These are phyloP conservation scores for Eueremaeus valkanovi DNA, from an alignment of 2,888 invertebrate genomes.

Conservation along the genomic window DNA sequence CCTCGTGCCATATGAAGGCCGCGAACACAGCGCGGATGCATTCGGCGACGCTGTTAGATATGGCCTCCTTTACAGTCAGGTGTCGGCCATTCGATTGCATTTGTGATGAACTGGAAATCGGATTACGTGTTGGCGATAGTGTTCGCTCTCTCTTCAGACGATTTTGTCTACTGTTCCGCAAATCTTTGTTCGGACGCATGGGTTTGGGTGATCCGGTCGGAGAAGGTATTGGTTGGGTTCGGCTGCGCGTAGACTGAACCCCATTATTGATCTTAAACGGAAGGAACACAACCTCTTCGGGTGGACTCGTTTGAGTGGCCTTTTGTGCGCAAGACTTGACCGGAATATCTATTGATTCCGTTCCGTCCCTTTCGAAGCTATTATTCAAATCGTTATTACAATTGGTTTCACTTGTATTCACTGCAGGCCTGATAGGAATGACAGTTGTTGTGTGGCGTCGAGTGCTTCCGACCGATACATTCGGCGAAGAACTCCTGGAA, in stretches of 20 bases:
- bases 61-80: conserved; percentile 67
- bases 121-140: conserved; percentile 51
- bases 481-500: conserved; percentile 46
- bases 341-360: conserved; percentile 52
- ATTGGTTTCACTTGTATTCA: not conserved
- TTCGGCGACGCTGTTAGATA: conserved; percentile 87
- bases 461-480: not conserved
- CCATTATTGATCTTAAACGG: conserved; percentile 14
- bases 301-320: conserved; percentile 64
- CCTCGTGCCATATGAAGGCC: conserved; percentile 94
- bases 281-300: conserved; percentile 19
- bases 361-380: not conserved
- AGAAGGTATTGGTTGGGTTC: conserved; percentile 48
- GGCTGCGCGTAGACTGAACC: not conserved
- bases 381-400: not conserved
- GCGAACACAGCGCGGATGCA: conserved; percentile 91
- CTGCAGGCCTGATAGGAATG: not conserved
- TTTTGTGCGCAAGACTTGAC: conserved; percentile 58
- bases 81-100: conserved; percentile 26
- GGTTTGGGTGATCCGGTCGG: conserved; percentile 57
- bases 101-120: not conserved
- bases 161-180: conserved; percentile 52
- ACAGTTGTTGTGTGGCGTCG: conserved; percentile 20
- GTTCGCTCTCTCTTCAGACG: conserved; percentile 55
- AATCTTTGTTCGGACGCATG: conserved; percentile 39